phyloP scores from a whole-genome alignment of 2,888 invertebrate genomes.

The Lepidochrysops patricia region DNA sequence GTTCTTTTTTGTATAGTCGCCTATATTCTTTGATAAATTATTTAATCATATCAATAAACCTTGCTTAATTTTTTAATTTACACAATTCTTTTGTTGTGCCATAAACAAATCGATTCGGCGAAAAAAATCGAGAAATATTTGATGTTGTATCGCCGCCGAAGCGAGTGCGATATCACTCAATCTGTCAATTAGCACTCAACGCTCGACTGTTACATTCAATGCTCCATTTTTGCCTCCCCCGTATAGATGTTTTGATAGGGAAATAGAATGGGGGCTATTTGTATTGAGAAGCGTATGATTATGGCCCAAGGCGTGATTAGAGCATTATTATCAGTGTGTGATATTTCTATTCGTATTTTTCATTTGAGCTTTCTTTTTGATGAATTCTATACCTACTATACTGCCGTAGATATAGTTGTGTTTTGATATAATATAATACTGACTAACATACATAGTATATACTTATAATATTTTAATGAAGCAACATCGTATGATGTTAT shows the following conservation, averaged over 20 bases:
- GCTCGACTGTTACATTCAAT: slow-evolving; percentile 34
- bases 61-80: not conserved
- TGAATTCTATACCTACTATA: not conserved
- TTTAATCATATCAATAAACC: not conserved
- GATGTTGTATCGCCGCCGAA: slow-evolving; percentile 16
- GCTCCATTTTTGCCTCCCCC: slow-evolving; percentile 13
- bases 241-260: slow-evolving; percentile 11
- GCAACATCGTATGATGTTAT: too few relatives aligned
- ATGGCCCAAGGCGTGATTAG: not conserved
- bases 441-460: too few relatives aligned
- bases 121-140: slow-evolving; percentile 7
- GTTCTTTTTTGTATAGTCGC: too few relatives aligned
- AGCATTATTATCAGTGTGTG: not conserved
- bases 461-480: too few relatives aligned
- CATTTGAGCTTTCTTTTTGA: not conserved
- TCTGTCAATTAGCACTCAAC: slow-evolving; percentile 53
- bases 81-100: not conserved
- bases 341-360: not conserved
- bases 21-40: too few relatives aligned
- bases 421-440: too few relatives aligned
- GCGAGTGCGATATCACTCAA: slow-evolving; percentile 52
- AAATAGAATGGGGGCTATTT: slow-evolving; percentile 12
- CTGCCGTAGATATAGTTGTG: too few relatives aligned
- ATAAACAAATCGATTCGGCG: slow-evolving; percentile 8
- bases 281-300: slow-evolving; percentile 8